Base-by-base conservation (phyloP, 2,797 vertebrate species). In the Lithobates pipiens region DNA sequence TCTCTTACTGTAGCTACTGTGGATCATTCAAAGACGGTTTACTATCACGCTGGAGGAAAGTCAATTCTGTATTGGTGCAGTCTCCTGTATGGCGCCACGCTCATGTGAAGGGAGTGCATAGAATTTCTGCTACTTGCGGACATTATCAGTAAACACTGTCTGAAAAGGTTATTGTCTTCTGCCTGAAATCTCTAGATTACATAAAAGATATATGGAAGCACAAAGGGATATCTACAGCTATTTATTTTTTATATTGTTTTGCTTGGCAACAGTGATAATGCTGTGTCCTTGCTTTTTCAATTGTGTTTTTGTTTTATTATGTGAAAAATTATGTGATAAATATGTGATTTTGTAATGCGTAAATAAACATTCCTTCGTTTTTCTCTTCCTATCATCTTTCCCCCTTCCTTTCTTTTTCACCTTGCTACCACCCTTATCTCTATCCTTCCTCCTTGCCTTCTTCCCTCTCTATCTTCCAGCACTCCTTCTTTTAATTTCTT, bases 1-100 rank as follows among this genome's bases (percentile, higher is more conserved):
- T 77, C 29, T 77, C 54, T 67, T 57, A 63, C 44, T 72, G 25
- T 23, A 13, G 25, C 42, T 54, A 10, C n/a, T 44, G 50, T 32
- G 76, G 39, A 72, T 57, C 15, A 18, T 57, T 80, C 39, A 29
- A 69, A 27, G 29, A 29, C 32, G 42, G 29, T 50, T 76, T 82
- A 65, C 36, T 42, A 11, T 29, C n/a, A 42, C 6, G 23, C n/a
- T 68, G 25, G 16, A 67, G 44, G 8, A 44, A 76, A 42, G 32
- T 65, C 5, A 68, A 8, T 78, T 21, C 34, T 67, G 7, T 8
- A 16, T 80, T 15, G 10, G 44, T 54, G 25, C 13, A 25, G 29
- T 44, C 18, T 32, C 42, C 32, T 25, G 65, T 25, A 29, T 29
- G 27, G 65, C 61, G 10, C 10, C 65, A 67, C 25, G 10, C 5